A percentile compares a stretch with the other conserved stretches of the same genome.
Evolutionary conservation across 1,140 invertebrate genomes (phyloP).

Genomic region (Eumaeus atala): DNA sequence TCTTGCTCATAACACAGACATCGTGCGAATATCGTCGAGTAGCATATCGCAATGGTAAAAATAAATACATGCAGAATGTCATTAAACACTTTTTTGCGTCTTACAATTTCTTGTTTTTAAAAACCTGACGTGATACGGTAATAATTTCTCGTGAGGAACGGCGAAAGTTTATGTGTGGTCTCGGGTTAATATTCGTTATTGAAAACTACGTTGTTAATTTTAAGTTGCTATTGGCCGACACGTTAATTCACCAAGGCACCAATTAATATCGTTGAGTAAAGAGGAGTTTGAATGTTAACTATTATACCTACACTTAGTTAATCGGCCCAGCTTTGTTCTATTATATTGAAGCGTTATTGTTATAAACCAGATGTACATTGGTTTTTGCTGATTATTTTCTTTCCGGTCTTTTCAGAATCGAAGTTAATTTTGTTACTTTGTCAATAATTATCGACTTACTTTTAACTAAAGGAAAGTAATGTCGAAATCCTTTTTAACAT

Average conservation of each 20-base stretch:
- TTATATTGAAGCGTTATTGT: constrained; percentile 35
- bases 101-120: constrained; percentile 35
- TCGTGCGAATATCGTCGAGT: constrained; percentile 43
- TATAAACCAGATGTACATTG: constrained; percentile 53
- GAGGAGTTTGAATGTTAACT: constrained; percentile 12
- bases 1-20: constrained; percentile 42
- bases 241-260: constrained; percentile 67
- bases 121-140: constrained; percentile 45
- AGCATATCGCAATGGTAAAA: constrained; percentile 30
- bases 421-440: too few relatives aligned
- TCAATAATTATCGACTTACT: too few relatives aligned
- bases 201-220: constrained; percentile 51
- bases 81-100: constrained; percentile 2
- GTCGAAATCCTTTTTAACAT: too few relatives aligned
- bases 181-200: constrained; percentile 66
- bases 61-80: constrained; percentile 37
- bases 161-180: constrained; percentile 53
- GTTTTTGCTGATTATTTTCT: constrained; percentile 30
- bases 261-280: constrained; percentile 31
- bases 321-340: constrained; percentile 49
- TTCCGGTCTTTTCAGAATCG: too few relatives aligned
- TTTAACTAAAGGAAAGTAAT: too few relatives aligned
- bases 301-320: constrained; percentile 37
- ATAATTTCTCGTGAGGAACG: constrained; percentile 42
- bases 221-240: constrained; percentile 60